A percentile compares a stretch with the other conserved stretches of the same genome.
Conservation (phyloP, 2,797 vertebrate genomes). For the Myoxocephalus aenaeus region DNA sequence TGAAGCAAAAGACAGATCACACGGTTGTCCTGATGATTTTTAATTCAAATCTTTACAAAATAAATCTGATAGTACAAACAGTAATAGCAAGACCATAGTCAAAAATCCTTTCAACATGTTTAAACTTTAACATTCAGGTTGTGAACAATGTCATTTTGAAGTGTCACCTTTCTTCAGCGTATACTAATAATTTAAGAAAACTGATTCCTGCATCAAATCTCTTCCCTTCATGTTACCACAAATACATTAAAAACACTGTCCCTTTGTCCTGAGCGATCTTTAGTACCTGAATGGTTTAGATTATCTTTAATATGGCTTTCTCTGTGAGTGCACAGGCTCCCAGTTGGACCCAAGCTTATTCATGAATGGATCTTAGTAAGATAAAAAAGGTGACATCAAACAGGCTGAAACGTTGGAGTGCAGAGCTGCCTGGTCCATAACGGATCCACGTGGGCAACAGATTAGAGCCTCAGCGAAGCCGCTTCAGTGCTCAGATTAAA, state of each 20-base stretch:
- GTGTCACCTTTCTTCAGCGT: neutral
- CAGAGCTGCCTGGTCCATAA: neutral
- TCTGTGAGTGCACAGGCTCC: neutral
- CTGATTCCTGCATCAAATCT: neutral
- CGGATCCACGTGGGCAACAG: neutral
- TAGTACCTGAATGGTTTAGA: neutral
- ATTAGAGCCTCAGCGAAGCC: too few species aligned
- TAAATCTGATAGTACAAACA: slow-evolving; percentile 21
- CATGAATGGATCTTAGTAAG: neutral
- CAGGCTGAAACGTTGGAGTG: slow-evolving; percentile 5
- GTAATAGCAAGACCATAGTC: neutral
- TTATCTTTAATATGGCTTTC: slow-evolving; percentile 16
- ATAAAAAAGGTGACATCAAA: slow-evolving; percentile 15
- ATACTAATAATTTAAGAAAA: slow-evolving; percentile 28
- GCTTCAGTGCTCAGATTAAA: neutral
- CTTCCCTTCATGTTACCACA: slow-evolving; percentile 24
- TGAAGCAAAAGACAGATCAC: neutral
- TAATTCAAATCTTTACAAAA: slow-evolving; percentile 53
- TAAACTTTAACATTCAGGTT: slow-evolving; percentile 21
- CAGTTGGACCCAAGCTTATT: slow-evolving; percentile 21
- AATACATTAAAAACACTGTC: slow-evolving; percentile 48
- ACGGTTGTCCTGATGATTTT: slow-evolving; percentile 11
- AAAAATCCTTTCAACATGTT: slow-evolving; percentile 13
- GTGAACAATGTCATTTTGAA: slow-evolving; percentile 5
- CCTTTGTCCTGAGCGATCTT: neutral